Evolutionary conservation across 2,797 vertebrate species (phyloP).

Genomic region (Pelodytes ibericus): DNA sequence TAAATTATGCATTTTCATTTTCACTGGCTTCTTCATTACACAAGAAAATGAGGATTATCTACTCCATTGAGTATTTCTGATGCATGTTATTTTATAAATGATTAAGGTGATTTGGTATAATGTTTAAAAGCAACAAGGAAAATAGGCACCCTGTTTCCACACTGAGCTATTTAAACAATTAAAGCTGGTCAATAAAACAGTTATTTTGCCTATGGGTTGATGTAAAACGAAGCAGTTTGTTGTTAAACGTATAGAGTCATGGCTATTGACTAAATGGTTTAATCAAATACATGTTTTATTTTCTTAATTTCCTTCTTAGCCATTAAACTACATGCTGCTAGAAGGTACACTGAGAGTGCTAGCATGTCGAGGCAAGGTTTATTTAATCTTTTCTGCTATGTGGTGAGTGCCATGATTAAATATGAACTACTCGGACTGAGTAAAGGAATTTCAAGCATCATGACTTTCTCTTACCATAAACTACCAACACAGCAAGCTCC

Average conservation of each 20-base stretch:
- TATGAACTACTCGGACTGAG: not conserved
- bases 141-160: not conserved
- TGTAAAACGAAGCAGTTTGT: not conserved
- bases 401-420: not conserved
- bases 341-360: not conserved
- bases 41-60: slow-evolving; percentile 1
- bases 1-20: slow-evolving; percentile 1
- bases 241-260: not conserved
- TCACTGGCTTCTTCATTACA: not conserved
- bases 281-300: slow-evolving; percentile 12
- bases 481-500: not conserved
- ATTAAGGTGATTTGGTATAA: slow-evolving; percentile 1
- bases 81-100: not conserved
- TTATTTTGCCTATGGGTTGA: not conserved
- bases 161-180: not conserved
- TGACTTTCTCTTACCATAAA: not conserved
- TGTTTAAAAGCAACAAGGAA: not conserved
- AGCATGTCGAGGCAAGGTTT: not conserved
- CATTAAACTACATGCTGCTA: slow-evolving; percentile 4
- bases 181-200: not conserved
- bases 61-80: not conserved
- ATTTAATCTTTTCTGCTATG: slow-evolving; percentile 6
- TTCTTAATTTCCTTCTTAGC: not conserved
- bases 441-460: not conserved
- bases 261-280: slow-evolving; percentile 13